Evolutionary conservation across 2,113 vertebrate genomes (phyloP).

Genomic region (Hemiprocne comata): DNA sequence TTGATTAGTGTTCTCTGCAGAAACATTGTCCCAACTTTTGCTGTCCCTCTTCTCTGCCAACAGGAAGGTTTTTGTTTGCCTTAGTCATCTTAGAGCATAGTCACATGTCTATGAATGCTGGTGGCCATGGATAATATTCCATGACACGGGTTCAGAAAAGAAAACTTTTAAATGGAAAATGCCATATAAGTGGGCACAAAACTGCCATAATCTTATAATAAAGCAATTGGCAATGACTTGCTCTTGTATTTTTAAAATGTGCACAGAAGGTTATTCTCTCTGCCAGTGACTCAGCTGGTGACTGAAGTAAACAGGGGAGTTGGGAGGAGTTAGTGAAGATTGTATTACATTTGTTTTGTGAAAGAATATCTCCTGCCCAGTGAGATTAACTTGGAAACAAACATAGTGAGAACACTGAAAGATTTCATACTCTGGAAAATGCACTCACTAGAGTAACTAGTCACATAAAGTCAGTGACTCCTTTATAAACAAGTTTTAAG

Average conservation of each 20-base stretch:
- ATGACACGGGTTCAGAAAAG: not conserved
- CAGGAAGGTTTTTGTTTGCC: not conserved
- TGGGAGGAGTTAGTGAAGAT: not conserved
- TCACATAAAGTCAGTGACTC: not conserved
- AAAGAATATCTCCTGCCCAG: not conserved
- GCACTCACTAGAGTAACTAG: not conserved
- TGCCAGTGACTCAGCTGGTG: conserved; percentile 18
- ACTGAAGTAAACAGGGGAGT: not conserved
- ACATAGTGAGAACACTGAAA: not conserved
- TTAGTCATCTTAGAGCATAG: not conserved
- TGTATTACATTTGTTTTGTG: conserved; percentile 25
- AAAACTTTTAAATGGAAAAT: not conserved
- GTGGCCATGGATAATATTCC: not conserved
- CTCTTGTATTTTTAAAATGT: not conserved
- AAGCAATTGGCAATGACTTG: not conserved
- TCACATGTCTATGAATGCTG: not conserved
- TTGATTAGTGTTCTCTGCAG: not conserved
- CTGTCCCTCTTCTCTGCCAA: not conserved
- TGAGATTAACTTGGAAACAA: conserved; percentile 24
- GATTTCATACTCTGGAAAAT: not conserved
- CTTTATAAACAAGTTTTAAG: not conserved
- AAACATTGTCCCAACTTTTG: not conserved
- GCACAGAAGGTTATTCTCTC: not conserved
- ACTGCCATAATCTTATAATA: not conserved
- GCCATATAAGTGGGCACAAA: not conserved